Evolutionary conservation across 2,113 vertebrate species (phyloP), one percentile per base, ranked within the genome.

Genomic region (Chaenocephalus aceratus): DNA sequence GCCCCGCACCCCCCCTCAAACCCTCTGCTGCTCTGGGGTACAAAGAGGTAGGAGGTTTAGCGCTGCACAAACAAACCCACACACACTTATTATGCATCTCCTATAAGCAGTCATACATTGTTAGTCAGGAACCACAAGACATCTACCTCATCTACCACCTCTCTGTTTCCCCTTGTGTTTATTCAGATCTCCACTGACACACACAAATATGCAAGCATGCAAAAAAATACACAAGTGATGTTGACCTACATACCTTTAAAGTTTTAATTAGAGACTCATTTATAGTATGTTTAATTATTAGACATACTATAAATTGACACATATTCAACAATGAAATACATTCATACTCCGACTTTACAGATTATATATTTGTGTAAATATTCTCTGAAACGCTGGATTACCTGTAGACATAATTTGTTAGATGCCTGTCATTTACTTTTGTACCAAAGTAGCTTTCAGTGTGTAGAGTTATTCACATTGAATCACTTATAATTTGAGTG

Each of bases 11-110:
- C 45, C 98, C 98, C 0, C 98, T 99, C 88, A 96, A 96, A 82
- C 97, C 97, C 0, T 99, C 97, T 0, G 97, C 97, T 15, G 98
- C 98, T 0, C 95, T 99, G 89, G 96, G 97, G 86, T 99, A 99
- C 94, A 99, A 99, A 95, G 98, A 99, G 97, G 98, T 99, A 97
- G 91, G 91, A 63, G 34, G 18, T 9, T 13, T 5, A 57, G 58
- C 54, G 58, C 34, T 14, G 34, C 59, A 57, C 56, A 48, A 21
- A 14, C 44, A 67, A 72, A 34, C 86, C 72, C 8, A 79, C 75
- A 65, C 23, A 62, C 13, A 21, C 30, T 46, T 14, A n/a, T 54
- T 6, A 41, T 65, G 51, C 18, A 12, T 46, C 21, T 80, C 14
- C 10, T 7, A 10, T 14, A 59, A 59, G 51, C 53, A 26, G 80